A percentile compares a stretch with the other conserved stretches of the same genome.
These are phyloP conservation scores for Zoanthus sansibaricus DNA, from an alignment of 92 coral and sea anemone genomes.

Conservation along the genomic window DNA sequence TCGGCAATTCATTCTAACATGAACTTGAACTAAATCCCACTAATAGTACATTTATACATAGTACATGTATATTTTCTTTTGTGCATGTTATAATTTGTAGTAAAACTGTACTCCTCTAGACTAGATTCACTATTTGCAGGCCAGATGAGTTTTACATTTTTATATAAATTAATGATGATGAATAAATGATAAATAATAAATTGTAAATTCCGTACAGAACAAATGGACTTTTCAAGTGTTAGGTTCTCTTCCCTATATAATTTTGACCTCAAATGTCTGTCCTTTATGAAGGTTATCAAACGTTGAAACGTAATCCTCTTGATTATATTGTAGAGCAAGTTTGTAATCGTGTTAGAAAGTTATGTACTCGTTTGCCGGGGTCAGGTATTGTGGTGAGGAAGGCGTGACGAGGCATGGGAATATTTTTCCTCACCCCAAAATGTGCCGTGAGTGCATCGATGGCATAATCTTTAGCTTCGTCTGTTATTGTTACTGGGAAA, in stretches of 20 bases:
- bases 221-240: too few relatives aligned
- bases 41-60: too few relatives aligned
- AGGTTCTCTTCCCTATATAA: conserved; percentile 50
- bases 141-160: too few relatives aligned
- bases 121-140: too few relatives aligned
- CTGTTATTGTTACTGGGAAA: conserved; percentile 35
- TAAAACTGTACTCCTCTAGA: too few relatives aligned
- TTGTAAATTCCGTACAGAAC: too few relatives aligned
- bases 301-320: conserved; percentile 26
- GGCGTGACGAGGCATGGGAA: conserved; percentile 54
- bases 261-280: conserved; percentile 56
- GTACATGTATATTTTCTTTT: too few relatives aligned
- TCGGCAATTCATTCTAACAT: too few relatives aligned
- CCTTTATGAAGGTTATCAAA: background rate
- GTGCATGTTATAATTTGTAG: too few relatives aligned
- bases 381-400: conserved; percentile 43
- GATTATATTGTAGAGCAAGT: conserved; percentile 63
- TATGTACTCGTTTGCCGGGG: conserved; percentile 59
- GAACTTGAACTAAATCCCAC: too few relatives aligned
- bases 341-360: conserved; percentile 53
- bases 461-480: conserved; percentile 55
- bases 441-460: conserved; percentile 46
- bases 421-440: conserved; percentile 56
- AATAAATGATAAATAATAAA: too few relatives aligned
- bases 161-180: too few relatives aligned